Evolutionary conservation across 2,113 vertebrate species (phyloP), one percentile per base, ranked within the genome.

Genomic region (Cnemophilus loriae): DNA sequence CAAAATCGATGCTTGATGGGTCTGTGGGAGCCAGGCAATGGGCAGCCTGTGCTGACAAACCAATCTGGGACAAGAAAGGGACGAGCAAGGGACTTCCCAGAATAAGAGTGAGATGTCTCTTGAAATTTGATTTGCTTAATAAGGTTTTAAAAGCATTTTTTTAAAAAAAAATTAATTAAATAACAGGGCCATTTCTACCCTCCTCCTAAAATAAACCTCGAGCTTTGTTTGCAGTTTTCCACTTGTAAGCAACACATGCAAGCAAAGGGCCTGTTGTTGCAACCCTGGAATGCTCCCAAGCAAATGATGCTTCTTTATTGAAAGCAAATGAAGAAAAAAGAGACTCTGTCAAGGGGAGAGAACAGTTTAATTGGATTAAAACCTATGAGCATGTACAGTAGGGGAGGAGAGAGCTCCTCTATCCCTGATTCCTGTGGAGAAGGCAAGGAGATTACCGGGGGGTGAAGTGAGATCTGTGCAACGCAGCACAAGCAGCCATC

Each of bases 291-390:
- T 95, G 80, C 95, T 97, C 96, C 97, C 98, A 98, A 98, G 86
- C 93, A 97, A 98, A 97, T 97, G 95, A 96, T 96, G 91, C 92
- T 92, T 95, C 95, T 97, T 98, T 98, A 98, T 95, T 98, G 95
- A 96, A 98, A 97, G 88, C 97, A 98, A 98, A 98, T 98, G 96
- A 97, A 98, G 92, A 95, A 97, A 96, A 96, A 96, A 94, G 95
- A 95, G 93, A 90, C 78, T 97, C 96, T 86, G 82, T 96, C 79
- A 92, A 96, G 90, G 95, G 92, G 93, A 88, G 78, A 95, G 95
- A 96, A 96, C 67, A 74, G 75, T 88, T 70, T 97, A 98, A 98
- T 97, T 97, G 82, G 96, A 97, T 97, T 98, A 97, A 97, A 97
- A 98, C 95, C 83, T 96, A 90, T 84, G 52, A 96, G 88, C 87